Evolutionary conservation across 2,113 vertebrate genomes (phyloP), one percentile per base, ranked within the genome.

Genomic region (Phalacrocorax brasilianus): DNA sequence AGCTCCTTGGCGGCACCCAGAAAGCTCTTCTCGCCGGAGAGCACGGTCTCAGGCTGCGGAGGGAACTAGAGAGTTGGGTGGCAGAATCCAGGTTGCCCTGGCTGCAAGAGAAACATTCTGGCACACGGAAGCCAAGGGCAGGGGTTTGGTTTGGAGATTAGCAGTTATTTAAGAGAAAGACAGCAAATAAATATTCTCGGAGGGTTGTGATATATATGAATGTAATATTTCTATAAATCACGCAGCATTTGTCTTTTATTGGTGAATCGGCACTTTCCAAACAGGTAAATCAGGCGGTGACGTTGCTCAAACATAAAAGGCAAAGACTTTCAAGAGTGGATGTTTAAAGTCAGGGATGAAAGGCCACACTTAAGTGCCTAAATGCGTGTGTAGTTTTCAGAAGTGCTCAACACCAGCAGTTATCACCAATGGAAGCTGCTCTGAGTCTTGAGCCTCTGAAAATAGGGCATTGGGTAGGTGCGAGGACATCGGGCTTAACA

Each of bases 291-390:
- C 0, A 0, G 50, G 81, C 2, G 5, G 53, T 45, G 58, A 68
- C 4, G 4, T 65, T 77, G 40, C 73, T 86, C 71, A 91, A 75
- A 30, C 61, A 35, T 78, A 68, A 84, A 71, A 93, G 58, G 33
- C 42, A 77, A 88, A 80, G 79, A 47, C 68, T 94, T 94, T 91
- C 42, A 92, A 88, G 84, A 81, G 56, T 55, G 53, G 23, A 18
- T 78, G 49, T 75, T 92, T 84, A 78, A 92, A 91, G 68, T 28
- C 50, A 72, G 35, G 73, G 80, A 92, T 85, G n/a, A 95, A 93
- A 89, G 70, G 79, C 79, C 56, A 85, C 74, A 73, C 73, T 89
- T 91, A 84, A 86, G 86, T 86, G 66, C 49, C 80, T 86, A 72
- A 80, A 53, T 61, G 40, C 52, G 85, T 15, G 88, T 73, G 75